Conservation (phyloP, 2,888 invertebrate genomes). For the Galeruca laticollis region DNA sequence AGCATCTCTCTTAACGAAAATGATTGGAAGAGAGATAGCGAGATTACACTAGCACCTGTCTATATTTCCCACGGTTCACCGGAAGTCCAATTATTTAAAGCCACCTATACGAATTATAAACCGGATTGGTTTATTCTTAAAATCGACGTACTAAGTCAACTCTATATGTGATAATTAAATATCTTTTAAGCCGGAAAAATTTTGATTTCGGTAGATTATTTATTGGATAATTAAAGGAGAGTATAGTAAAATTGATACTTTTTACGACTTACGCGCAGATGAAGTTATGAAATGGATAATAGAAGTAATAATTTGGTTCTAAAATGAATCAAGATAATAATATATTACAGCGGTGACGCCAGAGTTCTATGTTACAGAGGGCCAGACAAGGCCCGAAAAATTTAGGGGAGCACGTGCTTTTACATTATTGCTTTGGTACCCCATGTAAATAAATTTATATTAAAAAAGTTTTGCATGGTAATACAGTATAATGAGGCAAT, state of each 20-base stretch:
- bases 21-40: constrained; percentile 40
- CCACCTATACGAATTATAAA: constrained; percentile 58
- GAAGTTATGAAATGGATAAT: too few relatives aligned
- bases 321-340: too few relatives aligned
- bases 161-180: constrained; percentile 15
- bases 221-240: constrained; percentile 1
- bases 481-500: too few relatives aligned
- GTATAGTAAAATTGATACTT: neutral
- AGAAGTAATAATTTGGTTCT: too few relatives aligned
- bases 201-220: constrained; percentile 16
- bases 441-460: too few relatives aligned
- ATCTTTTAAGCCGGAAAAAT: constrained; percentile 16
- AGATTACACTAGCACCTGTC: constrained; percentile 61
- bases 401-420: too few relatives aligned
- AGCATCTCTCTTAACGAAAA: constrained; percentile 10
- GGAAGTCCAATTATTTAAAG: constrained; percentile 66
- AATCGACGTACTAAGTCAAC: constrained; percentile 13
- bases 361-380: too few relatives aligned
- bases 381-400: too few relatives aligned
- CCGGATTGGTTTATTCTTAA: constrained; percentile 35
- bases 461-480: too few relatives aligned
- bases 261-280: too few relatives aligned
- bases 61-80: constrained; percentile 64
- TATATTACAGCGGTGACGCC: too few relatives aligned
- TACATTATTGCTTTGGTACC: too few relatives aligned